These are phyloP conservation scores for Aselliscus stoliczkanus DNA, from an alignment of 2,797 vertebrate species.

Conservation along the genomic window DNA sequence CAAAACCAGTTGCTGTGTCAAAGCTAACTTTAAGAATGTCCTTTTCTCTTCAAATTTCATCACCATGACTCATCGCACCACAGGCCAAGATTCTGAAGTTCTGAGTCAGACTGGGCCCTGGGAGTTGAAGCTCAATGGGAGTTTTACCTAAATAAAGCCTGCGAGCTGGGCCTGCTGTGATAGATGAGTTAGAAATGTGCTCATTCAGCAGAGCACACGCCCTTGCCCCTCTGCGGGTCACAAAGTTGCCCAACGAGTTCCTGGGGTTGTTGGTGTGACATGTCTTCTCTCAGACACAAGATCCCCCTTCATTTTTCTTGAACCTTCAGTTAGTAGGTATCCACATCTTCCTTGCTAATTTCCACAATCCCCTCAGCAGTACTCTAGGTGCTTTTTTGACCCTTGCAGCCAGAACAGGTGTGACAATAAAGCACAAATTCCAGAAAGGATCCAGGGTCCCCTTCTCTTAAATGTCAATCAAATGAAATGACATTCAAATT, in stretches of 20 bases:
- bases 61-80: slow-evolving; percentile 64
- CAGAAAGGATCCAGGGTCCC: background rate
- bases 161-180: slow-evolving; percentile 11
- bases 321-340: background rate
- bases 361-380: background rate
- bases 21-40: slow-evolving; percentile 73
- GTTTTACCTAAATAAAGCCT: slow-evolving; percentile 73
- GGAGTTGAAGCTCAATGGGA: slow-evolving; percentile 40
- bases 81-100: slow-evolving; percentile 71
- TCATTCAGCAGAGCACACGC: slow-evolving; percentile 23
- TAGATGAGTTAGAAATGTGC: slow-evolving; percentile 29
- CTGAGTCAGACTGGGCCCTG: slow-evolving; percentile 63
- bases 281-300: background rate
- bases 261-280: background rate
- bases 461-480: background rate
- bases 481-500: background rate
- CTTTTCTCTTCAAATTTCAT: slow-evolving; percentile 69
- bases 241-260: background rate
- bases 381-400: background rate
- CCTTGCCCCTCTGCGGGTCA: background rate
- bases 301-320: background rate
- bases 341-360: background rate
- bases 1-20: slow-evolving; percentile 49
- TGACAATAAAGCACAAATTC: background rate
- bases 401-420: background rate